These are phyloP conservation scores for Tamandua tetradactyla DNA, from an alignment of 2,797 vertebrate species.

Conservation along the genomic window DNA sequence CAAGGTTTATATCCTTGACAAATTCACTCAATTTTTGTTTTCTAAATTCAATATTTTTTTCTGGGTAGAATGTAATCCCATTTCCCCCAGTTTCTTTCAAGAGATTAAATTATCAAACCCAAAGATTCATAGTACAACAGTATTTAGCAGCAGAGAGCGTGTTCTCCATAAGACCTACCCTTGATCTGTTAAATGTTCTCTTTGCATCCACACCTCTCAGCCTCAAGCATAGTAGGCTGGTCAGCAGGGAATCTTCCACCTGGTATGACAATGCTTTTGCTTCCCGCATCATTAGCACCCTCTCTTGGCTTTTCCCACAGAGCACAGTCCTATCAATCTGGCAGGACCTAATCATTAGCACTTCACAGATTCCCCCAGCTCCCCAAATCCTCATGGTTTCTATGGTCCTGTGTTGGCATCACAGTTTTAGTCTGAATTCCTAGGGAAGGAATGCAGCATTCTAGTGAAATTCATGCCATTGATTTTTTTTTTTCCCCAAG, in stretches of 20 bases:
- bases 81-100: neutral
- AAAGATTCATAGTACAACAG: neutral
- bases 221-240: neutral
- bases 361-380: neutral
- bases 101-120: neutral
- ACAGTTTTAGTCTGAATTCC: conserved; percentile 14
- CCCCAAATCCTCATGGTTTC: neutral
- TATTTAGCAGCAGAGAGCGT: neutral
- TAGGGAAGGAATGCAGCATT: conserved; percentile 7
- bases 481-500: no score
- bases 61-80: neutral
- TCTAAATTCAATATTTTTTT: conserved; percentile 41
- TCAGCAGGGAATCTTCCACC: neutral
- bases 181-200: neutral
- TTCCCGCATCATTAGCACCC: neutral
- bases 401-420: neutral
- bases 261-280: neutral
- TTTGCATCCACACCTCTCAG: neutral
- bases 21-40: neutral
- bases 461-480: no score
- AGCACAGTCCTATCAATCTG: neutral
- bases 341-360: neutral
- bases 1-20: neutral
- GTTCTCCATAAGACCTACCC: neutral
- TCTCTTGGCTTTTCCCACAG: neutral